phyloP scores from a whole-genome alignment of 2,888 invertebrate species.

The Listrodromus nycthemerus region DNA sequence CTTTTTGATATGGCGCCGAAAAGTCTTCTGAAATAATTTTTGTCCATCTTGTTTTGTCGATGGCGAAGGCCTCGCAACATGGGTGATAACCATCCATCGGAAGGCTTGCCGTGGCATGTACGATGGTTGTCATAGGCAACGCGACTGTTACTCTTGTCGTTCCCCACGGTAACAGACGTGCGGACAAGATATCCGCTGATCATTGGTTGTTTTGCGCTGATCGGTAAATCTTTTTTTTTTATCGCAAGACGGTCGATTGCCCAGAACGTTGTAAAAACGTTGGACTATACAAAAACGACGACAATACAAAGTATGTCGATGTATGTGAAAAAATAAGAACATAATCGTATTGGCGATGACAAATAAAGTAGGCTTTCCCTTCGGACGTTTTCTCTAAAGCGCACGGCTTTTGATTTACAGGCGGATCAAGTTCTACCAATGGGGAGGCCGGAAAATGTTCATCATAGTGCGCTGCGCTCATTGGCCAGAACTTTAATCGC shows the following conservation, averaged over 20 bases:
- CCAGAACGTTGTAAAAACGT: background rate
- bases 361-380: background rate
- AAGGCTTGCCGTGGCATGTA: conserved; percentile 14
- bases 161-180: conserved; percentile 35
- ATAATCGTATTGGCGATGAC: background rate
- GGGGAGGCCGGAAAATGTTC: background rate
- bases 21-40: conserved; percentile 23
- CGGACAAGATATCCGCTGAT: conserved; percentile 27
- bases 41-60: conserved; percentile 57
- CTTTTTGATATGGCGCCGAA: conserved; percentile 31
- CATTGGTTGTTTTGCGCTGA: conserved; percentile 42
- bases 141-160: conserved; percentile 51
- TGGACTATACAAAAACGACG: background rate
- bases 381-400: background rate
- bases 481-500: background rate
- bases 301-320: background rate
- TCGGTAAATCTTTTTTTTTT: conserved; percentile 16
- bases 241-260: background rate
- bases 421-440: background rate
- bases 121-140: conserved; percentile 20
- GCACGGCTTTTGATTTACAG: background rate
- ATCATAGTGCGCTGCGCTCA: background rate
- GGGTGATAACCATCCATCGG: conserved; percentile 50
- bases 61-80: conserved; percentile 51
- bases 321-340: background rate